Evolutionary conservation across 2,113 vertebrate genomes (phyloP).

Genomic region (Poecilia latipinna): DNA sequence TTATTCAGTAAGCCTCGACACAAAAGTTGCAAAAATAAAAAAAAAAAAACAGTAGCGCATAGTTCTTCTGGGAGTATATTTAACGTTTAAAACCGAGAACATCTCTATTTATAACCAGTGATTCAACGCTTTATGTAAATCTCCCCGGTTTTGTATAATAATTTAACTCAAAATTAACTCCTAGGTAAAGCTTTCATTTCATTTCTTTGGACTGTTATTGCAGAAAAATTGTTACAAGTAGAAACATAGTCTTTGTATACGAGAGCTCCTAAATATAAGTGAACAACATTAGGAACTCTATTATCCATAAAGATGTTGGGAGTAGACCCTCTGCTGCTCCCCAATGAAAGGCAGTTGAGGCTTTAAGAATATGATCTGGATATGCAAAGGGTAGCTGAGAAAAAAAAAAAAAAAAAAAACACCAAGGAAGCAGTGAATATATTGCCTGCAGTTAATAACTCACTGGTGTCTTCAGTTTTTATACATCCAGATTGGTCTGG

Average conservation of each 20-base stretch:
- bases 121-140: neutral
- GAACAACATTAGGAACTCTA: neutral
- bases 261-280: too few species aligned
- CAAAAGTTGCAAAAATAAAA: neutral
- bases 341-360: neutral
- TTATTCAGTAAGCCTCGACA: neutral
- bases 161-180: neutral
- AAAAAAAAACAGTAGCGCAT: neutral
- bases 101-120: neutral
- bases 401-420: too few species aligned
- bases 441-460: neutral
- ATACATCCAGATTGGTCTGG: neutral
- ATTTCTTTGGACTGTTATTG: neutral
- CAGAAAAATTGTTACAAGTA: neutral
- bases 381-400: neutral
- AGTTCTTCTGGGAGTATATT: neutral
- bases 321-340: neutral
- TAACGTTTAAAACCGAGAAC: neutral
- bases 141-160: neutral
- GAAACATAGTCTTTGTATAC: too few species aligned
- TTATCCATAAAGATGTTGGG: neutral
- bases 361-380: too few species aligned
- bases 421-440: too few species aligned
- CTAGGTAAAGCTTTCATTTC: too few species aligned
- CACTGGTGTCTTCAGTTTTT: neutral